Base-by-base conservation (phyloP, 2,888 invertebrate species). In the Epirrita christyi region DNA sequence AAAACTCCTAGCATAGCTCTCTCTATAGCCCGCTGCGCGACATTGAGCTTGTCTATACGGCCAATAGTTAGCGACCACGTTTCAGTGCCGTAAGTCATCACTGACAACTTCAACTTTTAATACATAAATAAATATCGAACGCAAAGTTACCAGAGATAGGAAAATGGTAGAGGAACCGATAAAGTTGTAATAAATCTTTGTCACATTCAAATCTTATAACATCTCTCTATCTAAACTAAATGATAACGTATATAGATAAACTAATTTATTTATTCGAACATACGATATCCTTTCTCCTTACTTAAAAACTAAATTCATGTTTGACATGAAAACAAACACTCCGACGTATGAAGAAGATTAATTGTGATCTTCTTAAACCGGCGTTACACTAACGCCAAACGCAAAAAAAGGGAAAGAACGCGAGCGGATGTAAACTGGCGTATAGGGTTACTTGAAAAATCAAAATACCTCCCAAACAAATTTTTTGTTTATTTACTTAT, bases 321-420 rank as follows among this genome's bases (percentile, higher is more conserved):
- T 78, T 65, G 73, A 83, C 80, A 79, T 70, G 72, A 80, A 85
- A 86, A 88, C 81, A 86, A 85, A 85, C 79, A 83, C 78, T 64
- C 62, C 55, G 67, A 76, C 75, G 61, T 59, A 67, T 82, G 84
- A 88, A 67, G 76, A 86, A 89, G 88, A 89, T 86, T 81, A 86
- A 88, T 21, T 83, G 70, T 59, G 49, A 56, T 62, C 61, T 54
- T 56, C 66, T 61, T 59, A 59, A 50, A 38, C 41, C 32, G n/a
- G 11, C 9, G 29, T 37, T n/a, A 59, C 41, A 54, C 29, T 36
- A 27, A 38, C 9, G 28, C 13, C 2, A 13, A 43, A 32, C 32
- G 0, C 1, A 9, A 14, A 9, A 8, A 21, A 41, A 38, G 10
- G 21, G 1, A 3, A 21, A 27, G 0, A 41, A 11, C 6, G 11